Conservation (phyloP, 2,888 invertebrate species). For the Cheilosia variabilis region DNA sequence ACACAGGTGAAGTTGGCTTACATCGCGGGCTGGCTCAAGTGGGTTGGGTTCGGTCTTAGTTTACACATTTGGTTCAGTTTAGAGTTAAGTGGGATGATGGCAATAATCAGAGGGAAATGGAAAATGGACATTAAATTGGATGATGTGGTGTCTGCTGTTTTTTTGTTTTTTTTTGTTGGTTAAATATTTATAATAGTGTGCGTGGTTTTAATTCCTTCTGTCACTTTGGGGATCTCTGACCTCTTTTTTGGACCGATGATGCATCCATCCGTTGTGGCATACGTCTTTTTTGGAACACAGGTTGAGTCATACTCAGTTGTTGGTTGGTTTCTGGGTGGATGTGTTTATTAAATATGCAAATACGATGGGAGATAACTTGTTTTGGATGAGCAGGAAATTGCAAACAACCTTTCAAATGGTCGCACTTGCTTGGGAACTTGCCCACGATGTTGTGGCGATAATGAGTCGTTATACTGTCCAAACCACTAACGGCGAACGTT, state of each 20-base stretch:
- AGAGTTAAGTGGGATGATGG: constrained; percentile 58
- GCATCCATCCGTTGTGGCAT: constrained; percentile 32
- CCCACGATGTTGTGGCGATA: too few relatives aligned
- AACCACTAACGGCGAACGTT: too few relatives aligned
- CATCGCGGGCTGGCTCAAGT: constrained; percentile 47
- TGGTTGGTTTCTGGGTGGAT: not conserved
- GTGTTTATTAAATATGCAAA: too few relatives aligned
- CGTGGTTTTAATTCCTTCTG: constrained; percentile 46
- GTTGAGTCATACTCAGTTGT: constrained; percentile 25
- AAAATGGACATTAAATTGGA: constrained; percentile 65
- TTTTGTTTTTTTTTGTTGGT: not conserved
- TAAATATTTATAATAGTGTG: constrained; percentile 13
- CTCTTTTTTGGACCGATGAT: constrained; percentile 52
- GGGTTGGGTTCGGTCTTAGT: constrained; percentile 56
- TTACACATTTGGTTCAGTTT: constrained; percentile 48
- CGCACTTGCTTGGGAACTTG: too few relatives aligned
- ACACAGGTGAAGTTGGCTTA: constrained; percentile 65
- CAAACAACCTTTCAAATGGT: too few relatives aligned
- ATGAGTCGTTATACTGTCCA: too few relatives aligned
- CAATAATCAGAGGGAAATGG: constrained; percentile 41
- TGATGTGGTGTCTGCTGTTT: constrained; percentile 33
- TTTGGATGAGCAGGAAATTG: too few relatives aligned
- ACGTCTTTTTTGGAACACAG: not conserved
- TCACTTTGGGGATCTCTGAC: constrained; percentile 58
- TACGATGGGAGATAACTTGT: too few relatives aligned